Evolutionary conservation across 1,140 invertebrate species (phyloP).

Genomic region (Tribolium madens): DNA sequence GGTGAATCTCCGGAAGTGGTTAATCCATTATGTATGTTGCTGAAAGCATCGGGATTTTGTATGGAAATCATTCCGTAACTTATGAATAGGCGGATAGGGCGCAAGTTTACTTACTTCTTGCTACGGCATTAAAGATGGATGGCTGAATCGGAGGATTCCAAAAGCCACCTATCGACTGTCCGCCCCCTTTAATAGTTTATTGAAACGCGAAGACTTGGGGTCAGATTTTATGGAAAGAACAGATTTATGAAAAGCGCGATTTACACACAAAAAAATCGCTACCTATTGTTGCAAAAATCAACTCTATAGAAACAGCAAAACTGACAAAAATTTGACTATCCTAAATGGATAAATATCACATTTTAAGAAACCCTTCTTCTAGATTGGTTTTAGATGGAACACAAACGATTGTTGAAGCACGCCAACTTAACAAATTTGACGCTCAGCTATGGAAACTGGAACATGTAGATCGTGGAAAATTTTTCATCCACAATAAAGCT

Average conservation of each 20-base stretch:
- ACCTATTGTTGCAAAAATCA: background rate
- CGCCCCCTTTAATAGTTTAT: constrained; percentile 37
- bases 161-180: constrained; percentile 7
- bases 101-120: constrained; percentile 43
- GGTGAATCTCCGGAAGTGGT: constrained; percentile 57
- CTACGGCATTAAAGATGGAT: constrained; percentile 39
- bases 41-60: constrained; percentile 50
- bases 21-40: constrained; percentile 57
- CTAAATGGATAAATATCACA: background rate
- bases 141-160: constrained; percentile 31
- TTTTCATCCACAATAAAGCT: background rate
- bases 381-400: background rate
- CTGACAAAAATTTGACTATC: background rate
- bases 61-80: constrained; percentile 51
- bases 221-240: constrained; percentile 2
- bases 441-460: background rate
- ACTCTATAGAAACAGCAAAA: background rate
- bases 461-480: background rate
- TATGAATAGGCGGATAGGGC: constrained; percentile 42
- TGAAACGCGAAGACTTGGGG: constrained; percentile 21
- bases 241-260: background rate
- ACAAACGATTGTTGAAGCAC: background rate
- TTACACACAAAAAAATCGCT: background rate
- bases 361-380: background rate
- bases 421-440: background rate